A percentile compares a stretch with the other conserved stretches of the same genome.
Conservation (phyloP, 2,113 vertebrate genomes). For the Speoplatyrhinus poulsoni region DNA sequence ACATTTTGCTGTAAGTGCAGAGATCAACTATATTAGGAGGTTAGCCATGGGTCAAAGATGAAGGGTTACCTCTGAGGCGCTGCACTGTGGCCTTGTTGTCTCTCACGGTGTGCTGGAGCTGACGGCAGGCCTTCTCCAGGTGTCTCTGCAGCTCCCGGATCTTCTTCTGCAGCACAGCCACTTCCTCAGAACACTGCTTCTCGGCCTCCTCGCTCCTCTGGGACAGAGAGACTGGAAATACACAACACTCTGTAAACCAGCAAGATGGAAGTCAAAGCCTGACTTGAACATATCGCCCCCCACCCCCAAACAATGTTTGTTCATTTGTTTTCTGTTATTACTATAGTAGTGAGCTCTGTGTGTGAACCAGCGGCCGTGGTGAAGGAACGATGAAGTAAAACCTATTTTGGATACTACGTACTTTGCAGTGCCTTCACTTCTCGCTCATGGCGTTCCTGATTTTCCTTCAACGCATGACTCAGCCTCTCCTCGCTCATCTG, state of each 20-base stretch:
- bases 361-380: background rate
- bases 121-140: constrained; percentile 80
- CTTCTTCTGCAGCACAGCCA: constrained; percentile 78
- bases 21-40: background rate
- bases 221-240: constrained; percentile 44
- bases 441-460: constrained; percentile 60
- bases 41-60: background rate
- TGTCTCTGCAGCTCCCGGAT: constrained; percentile 83
- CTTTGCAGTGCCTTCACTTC: constrained; percentile 60
- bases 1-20: too few relatives aligned
- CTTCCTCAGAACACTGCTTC: constrained; percentile 69
- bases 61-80: constrained; percentile 73
- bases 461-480: constrained; percentile 60
- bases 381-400: background rate
- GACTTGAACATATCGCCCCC: background rate
- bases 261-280: too few relatives aligned
- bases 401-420: constrained; percentile 25
- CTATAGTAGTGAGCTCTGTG: background rate
- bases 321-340: background rate
- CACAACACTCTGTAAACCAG: background rate
- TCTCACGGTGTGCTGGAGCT: constrained; percentile 81
- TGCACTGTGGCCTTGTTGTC: constrained; percentile 77
- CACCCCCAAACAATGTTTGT: background rate
- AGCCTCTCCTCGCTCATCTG: constrained; percentile 70
- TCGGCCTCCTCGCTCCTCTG: constrained; percentile 62